Evolutionary conservation across 1,140 invertebrate species (phyloP), one percentile per base, ranked within the genome.

Genomic region (Sarcophaga bullata): DNA sequence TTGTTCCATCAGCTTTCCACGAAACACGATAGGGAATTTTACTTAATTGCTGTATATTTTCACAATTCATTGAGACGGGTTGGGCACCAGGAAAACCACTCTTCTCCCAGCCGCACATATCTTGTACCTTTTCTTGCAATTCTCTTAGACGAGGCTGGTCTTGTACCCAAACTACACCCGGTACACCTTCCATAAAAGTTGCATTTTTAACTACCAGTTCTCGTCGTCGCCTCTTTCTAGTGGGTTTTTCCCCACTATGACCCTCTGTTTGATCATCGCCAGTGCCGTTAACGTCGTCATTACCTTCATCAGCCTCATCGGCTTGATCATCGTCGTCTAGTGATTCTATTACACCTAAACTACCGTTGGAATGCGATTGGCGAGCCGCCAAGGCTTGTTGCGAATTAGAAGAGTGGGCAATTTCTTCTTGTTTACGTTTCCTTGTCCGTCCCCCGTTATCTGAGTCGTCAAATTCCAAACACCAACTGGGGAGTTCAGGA

Each of bases 1-100:
- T 94, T 15, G 95, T 97, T 46, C 99, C 99, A 91, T 99, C 99
- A 15, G 99, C 99, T 90, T 99, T 99, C 98, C 98, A 99, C 0
- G 98, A 99, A 6, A 99, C 98, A 88, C 94, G 94, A 87, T 99
- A 99, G 0, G 95, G 95, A 88, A 97, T 97, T 84, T 95, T 87
- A 73, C 92, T 91, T 1, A 99, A 90, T 10, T 95, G 92, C 72
- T 90, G 91, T 13, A 99, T 92, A 91, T 99, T 99, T 0, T 93
- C 87, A 5, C 91, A 90, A 86, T 97, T 95, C 97, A 99, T 98
- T 0, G 98, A 99, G 0, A 99, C 97, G 0, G 99, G 98, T 88
- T 99, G 99, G 76, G 94, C 94, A 5, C 99, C 98, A 6, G 98
- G 98, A 91, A 99, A 99, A 9, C 96, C 97, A 80, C 91, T 92